Conservation (phyloP, 2,797 vertebrate genomes). For the Cercopithecus diana region DNA sequence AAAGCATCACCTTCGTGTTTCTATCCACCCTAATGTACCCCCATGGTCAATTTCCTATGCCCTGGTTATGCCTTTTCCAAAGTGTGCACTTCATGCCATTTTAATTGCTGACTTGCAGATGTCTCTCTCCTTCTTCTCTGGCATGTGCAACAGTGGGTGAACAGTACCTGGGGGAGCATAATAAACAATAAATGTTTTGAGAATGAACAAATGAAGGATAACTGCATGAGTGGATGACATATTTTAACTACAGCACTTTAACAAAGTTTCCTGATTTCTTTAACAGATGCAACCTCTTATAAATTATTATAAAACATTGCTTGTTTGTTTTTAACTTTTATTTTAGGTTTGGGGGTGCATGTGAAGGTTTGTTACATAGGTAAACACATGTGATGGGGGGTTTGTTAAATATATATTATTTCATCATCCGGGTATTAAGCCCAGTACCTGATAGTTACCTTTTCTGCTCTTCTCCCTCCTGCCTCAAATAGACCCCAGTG, state of each 20-base stretch:
- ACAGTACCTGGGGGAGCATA: not conserved
- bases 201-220: not conserved
- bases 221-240: not conserved
- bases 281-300: not conserved
- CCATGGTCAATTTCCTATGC: not conserved
- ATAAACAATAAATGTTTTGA: not conserved
- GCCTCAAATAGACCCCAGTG: not conserved
- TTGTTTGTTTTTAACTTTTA: not conserved
- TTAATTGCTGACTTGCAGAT: not conserved
- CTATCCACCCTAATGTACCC: not conserved
- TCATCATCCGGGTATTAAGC: not conserved
- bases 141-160: not conserved
- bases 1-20: not conserved
- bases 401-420: not conserved
- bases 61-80: not conserved
- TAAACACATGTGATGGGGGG: not conserved
- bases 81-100: not conserved
- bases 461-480: not conserved
- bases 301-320: not conserved
- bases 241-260: not conserved
- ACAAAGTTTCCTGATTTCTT: constrained; percentile 12
- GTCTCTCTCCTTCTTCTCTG: not conserved
- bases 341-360: not conserved
- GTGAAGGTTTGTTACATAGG: not conserved
- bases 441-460: not conserved